Evolutionary conservation across 1,140 invertebrate genomes (phyloP), one percentile per base, ranked within the genome.

Genomic region (Dinothrombium tinctorium): DNA sequence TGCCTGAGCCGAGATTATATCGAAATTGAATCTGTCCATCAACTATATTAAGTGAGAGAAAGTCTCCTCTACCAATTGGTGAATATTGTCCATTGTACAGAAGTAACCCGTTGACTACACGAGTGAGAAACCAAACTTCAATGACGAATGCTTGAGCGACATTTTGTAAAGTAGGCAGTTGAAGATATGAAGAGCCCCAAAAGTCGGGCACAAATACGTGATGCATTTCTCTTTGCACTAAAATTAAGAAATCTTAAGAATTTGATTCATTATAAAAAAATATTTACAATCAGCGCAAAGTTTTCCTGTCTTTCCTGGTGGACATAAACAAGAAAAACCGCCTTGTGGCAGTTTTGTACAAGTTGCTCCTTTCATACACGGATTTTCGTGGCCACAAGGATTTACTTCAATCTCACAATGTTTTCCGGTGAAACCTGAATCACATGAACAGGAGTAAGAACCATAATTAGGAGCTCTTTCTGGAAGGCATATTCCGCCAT

Each of bases 1-100:
- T 71, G 14, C 78, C 77, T 53, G 76, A 79, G 19, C 82, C 82
- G 33, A 89, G 67, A 64, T 83, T 79, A 59, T 76, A 89, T 49
- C 73, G 64, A 55, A 84, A 84, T 55, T 81, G 73, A 36, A 86
- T 58, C 51, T 69, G 69, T 47, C 74, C 72, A 51, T 77, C 67
- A 37, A 73, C 68, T 36, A 90, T 59, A 57, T 78, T 79, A 37
- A 89, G 61, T 43, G 76, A 72, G 50, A 90, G 72, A 54, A 82
- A 87, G 61, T 89, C 82, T 35, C 80, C 78, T 47, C 69, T 48
- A 2, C 61, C 62, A 17, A 45, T 50, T 12, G 50, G 43, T 29
- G 52, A 47, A 31, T 54, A 55, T 58, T 86, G 80, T 26, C 77
- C 78, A 50, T 76, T 79, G 60, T 83, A 87, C 23, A 87, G 59